phyloP scores from a whole-genome alignment of 2,113 vertebrate genomes.

The Mesocricetus auratus region DNA sequence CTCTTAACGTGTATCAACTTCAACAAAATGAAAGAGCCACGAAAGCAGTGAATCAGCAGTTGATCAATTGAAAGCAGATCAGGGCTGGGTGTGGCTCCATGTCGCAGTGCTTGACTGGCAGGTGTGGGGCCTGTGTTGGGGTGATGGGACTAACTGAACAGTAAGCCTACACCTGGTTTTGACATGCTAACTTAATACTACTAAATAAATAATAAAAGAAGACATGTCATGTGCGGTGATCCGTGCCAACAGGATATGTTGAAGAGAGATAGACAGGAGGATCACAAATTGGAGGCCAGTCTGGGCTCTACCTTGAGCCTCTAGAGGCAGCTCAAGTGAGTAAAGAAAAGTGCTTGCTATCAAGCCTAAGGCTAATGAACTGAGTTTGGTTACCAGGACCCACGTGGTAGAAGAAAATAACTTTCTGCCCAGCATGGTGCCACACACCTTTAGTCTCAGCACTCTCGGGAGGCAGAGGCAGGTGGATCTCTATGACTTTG shows the following conservation, averaged over 20 bases:
- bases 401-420: neutral
- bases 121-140: neutral
- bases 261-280: neutral
- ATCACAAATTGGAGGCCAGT: neutral
- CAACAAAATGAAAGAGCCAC: neutral
- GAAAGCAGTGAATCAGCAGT: no score
- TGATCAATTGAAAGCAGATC: neutral
- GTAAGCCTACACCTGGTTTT: neutral
- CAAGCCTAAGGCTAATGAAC: neutral
- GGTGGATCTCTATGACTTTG: no score
- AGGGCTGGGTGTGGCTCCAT: neutral
- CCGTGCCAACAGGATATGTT: neutral
- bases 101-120: neutral
- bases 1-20: neutral
- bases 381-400: neutral
- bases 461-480: no score
- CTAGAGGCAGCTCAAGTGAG: neutral
- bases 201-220: neutral
- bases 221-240: neutral
- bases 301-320: neutral
- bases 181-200: neutral
- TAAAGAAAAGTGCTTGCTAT: neutral
- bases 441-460: no score
- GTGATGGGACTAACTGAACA: neutral
- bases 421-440: neutral